These are phyloP conservation scores for Tauraco erythrolophus DNA, from an alignment of 2,113 vertebrate species.

Conservation along the genomic window DNA sequence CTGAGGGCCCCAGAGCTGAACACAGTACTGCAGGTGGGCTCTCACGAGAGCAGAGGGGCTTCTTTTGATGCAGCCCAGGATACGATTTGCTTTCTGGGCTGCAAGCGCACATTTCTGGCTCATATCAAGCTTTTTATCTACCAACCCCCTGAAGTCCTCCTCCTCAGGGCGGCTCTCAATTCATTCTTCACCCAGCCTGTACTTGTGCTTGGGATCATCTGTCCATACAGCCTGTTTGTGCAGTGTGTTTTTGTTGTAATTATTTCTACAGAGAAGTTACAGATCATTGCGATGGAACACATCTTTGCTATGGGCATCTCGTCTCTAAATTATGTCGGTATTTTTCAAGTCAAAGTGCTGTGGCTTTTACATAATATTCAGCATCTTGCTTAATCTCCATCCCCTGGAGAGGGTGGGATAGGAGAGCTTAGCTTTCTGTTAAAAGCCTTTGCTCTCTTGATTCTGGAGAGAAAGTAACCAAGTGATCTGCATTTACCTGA, in stretches of 20 bases:
- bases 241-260: background rate
- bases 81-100: too few species aligned
- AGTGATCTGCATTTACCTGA: background rate
- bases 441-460: accelerated
- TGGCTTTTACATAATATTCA: background rate
- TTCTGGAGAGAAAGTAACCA: background rate
- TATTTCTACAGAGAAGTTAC: background rate
- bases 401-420: background rate
- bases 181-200: too few species aligned
- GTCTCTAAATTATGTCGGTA: background rate
- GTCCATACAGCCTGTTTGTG: accelerated
- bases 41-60: too few species aligned
- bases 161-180: too few species aligned
- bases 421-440: background rate
- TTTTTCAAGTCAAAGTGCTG: background rate
- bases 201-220: background rate
- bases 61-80: too few species aligned
- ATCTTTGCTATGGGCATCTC: background rate
- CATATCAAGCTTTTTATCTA: too few species aligned
- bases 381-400: background rate
- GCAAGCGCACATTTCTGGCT: too few species aligned
- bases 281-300: background rate
- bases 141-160: too few species aligned
- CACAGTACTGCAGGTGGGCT: too few species aligned
- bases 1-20: too few species aligned